Evolutionary conservation across 2,888 invertebrate species (phyloP).

Genomic region (Cheilosia impressa): DNA sequence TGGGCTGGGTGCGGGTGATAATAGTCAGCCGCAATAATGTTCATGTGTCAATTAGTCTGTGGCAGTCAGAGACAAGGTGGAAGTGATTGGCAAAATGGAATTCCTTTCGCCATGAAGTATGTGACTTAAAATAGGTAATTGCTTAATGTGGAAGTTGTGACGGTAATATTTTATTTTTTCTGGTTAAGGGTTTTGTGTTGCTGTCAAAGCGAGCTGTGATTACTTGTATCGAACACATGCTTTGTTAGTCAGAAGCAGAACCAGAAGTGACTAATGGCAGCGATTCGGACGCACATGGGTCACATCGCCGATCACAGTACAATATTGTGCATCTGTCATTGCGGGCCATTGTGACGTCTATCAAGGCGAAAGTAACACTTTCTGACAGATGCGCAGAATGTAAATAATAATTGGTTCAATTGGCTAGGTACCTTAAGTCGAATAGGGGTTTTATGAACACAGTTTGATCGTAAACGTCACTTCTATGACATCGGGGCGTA

Average conservation of each 20-base stretch:
- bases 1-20: conserved; percentile 3
- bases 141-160: conserved; percentile 30
- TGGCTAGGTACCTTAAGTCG: no score
- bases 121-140: conserved; percentile 38
- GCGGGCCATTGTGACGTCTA: no score
- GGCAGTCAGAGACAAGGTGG: not conserved
- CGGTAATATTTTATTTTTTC: not conserved
- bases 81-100: conserved; percentile 16
- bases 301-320: no score
- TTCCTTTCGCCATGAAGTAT: conserved; percentile 12
- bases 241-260: not conserved
- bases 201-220: not conserved
- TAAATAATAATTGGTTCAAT: no score
- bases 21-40: not conserved
- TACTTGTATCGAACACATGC: not conserved
- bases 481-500: no score
- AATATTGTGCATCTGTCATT: no score
- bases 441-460: no score
- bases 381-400: no score
- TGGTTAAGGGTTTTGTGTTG: not conserved
- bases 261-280: no score
- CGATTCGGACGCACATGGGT: no score
- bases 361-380: no score
- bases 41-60: conserved; percentile 2
- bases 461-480: no score